phyloP scores from a whole-genome alignment of 1,140 invertebrate genomes.

The Ganaspis sp. region DNA sequence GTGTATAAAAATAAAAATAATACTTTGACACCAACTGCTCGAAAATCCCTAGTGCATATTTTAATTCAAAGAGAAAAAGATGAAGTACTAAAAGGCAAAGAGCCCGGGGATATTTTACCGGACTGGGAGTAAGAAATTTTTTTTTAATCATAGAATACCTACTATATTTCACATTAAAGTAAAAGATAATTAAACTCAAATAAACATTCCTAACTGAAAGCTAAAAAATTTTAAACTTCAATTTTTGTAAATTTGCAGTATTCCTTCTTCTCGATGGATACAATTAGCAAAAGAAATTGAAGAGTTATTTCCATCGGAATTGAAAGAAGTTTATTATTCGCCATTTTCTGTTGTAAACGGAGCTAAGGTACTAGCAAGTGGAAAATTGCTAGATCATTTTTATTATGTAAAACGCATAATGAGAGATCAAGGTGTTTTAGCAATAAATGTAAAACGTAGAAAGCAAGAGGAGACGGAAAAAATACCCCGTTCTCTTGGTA shows the following conservation, averaged over 20 bases:
- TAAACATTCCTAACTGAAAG: too few relatives aligned
- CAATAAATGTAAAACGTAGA: background rate
- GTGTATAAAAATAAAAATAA: background rate
- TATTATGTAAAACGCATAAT: background rate
- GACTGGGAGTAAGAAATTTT: background rate
- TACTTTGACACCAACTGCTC: background rate
- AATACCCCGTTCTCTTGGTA: background rate
- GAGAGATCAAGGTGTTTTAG: background rate
- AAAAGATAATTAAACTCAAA: too few relatives aligned
- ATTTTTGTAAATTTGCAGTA: background rate
- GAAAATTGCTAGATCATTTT: background rate
- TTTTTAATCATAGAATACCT: too few relatives aligned
- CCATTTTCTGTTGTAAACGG: background rate
- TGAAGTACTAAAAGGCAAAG: background rate
- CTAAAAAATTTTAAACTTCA: background rate
- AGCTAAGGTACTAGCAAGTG: background rate
- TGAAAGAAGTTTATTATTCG: background rate
- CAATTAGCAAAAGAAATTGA: background rate
- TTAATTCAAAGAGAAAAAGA: conserved; percentile 2
- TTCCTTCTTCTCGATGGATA: background rate
- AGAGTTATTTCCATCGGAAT: background rate
- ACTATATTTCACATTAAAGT: too few relatives aligned
- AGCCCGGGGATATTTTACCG: background rate
- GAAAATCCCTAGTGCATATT: background rate
- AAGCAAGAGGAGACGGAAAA: background rate